Evolutionary conservation across 2,113 vertebrate species (phyloP).

Genomic region (Indri indri): DNA sequence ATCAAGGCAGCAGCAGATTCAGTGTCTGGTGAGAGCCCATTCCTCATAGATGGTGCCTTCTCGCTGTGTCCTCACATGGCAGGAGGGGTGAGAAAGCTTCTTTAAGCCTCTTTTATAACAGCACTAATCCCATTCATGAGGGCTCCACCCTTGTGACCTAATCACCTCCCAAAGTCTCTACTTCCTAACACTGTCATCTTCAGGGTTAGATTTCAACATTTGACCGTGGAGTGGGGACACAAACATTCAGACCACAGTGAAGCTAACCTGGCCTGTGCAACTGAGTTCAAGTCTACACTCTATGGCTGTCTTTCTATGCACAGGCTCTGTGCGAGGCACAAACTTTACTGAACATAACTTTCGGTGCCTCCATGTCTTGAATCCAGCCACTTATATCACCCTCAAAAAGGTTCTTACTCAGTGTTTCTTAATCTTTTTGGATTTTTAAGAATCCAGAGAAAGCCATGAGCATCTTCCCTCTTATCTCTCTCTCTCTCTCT

Average conservation of each 20-base stretch:
- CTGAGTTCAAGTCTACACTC: background rate
- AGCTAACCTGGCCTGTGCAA: background rate
- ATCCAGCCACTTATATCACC: background rate
- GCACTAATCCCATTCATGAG: background rate
- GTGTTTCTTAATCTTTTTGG: background rate
- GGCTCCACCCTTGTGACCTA: background rate
- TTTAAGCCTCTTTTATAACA: background rate
- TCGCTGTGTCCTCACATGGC: background rate
- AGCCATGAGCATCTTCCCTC: background rate
- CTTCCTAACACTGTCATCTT: background rate
- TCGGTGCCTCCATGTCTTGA: background rate
- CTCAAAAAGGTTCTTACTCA: background rate
- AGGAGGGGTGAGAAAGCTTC: background rate
- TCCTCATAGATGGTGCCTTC: background rate
- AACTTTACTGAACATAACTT: rapidly evolving
- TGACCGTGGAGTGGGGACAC: too few relatives aligned
- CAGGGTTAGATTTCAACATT: background rate
- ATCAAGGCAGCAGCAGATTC: background rate
- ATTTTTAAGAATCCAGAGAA: background rate
- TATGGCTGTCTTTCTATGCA: rapidly evolving
- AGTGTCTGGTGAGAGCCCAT: background rate
- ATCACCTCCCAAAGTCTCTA: background rate
- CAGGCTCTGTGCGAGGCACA: background rate
- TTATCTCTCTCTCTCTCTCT: too few relatives aligned
- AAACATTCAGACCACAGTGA: background rate